Conservation (phyloP, 2,797 vertebrate genomes). For the Microctenopoma steveboyesi region DNA sequence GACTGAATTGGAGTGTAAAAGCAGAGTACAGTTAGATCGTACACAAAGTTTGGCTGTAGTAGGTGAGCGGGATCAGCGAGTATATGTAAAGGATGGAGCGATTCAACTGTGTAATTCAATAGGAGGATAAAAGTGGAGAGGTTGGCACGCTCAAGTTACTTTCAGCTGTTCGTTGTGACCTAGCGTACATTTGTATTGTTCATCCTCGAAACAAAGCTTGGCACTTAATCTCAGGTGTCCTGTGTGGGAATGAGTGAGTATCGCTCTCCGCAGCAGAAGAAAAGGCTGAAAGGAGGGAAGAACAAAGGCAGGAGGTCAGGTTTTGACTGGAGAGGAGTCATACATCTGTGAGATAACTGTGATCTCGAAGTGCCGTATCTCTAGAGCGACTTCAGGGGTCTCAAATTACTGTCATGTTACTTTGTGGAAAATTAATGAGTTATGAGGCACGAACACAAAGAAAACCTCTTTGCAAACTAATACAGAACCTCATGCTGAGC, state of each 20-base stretch:
- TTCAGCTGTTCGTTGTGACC: slow-evolving; percentile 38
- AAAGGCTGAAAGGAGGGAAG: slow-evolving; percentile 33
- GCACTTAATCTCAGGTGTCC: slow-evolving; percentile 44
- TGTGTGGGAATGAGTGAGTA: slow-evolving; percentile 34
- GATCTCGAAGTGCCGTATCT: slow-evolving; percentile 28
- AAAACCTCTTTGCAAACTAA: slow-evolving; percentile 42
- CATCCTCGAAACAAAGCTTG: slow-evolving; percentile 60
- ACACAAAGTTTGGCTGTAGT: too few relatives aligned
- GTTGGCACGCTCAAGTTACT: slow-evolving; percentile 30
- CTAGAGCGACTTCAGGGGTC: slow-evolving; percentile 29
- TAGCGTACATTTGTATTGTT: slow-evolving; percentile 54
- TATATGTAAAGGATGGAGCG: slow-evolving; percentile 13
- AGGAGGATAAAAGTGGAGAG: slow-evolving; percentile 38
- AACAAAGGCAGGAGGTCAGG: slow-evolving; percentile 58
- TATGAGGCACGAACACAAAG: slow-evolving; percentile 42
- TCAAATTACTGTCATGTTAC: slow-evolving; percentile 52
- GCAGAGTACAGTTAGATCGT: background rate
- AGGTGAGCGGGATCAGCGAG: slow-evolving; percentile 15
- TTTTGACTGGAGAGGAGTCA: slow-evolving; percentile 42
- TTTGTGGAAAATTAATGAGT: slow-evolving; percentile 51
- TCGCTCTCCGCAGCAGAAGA: slow-evolving; percentile 37
- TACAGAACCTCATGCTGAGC: slow-evolving; percentile 36
- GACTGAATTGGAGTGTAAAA: background rate
- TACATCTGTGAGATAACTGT: slow-evolving; percentile 53
- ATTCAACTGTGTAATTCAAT: slow-evolving; percentile 34